A percentile compares a stretch with the other conserved stretches of the same genome.
These are phyloP conservation scores for Cosmorhoe ocellata DNA, from an alignment of 2,888 invertebrate species.

Conservation along the genomic window DNA sequence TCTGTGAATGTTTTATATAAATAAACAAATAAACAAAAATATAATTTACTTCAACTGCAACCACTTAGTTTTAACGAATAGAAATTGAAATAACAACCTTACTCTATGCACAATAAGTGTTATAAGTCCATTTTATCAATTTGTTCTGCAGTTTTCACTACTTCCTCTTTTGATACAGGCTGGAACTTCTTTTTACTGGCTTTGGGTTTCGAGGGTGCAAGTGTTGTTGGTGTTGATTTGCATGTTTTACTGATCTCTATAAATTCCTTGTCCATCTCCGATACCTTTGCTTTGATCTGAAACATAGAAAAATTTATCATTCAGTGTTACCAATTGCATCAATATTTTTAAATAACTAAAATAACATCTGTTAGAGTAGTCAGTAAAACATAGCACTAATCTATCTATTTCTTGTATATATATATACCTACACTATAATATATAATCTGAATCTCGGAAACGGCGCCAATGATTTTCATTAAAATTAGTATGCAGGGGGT, in stretches of 20 bases:
- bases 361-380: too few relatives aligned
- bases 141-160: conserved; percentile 56
- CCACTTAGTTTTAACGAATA: conserved; percentile 18
- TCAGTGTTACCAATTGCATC: too few relatives aligned
- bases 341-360: too few relatives aligned
- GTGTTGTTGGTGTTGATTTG: conserved; percentile 38
- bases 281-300: conserved; percentile 72
- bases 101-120: conserved; percentile 23
- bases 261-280: conserved; percentile 70
- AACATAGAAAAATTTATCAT: conserved; percentile 19
- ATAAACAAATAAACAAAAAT: too few relatives aligned
- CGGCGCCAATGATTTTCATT: too few relatives aligned
- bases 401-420: too few relatives aligned
- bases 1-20: too few relatives aligned
- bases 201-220: conserved; percentile 19
- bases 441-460: too few relatives aligned
- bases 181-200: conserved; percentile 48
- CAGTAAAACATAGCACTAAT: too few relatives aligned
- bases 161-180: conserved; percentile 63
- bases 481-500: too few relatives aligned
- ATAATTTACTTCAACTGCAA: not conserved
- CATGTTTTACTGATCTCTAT: conserved; percentile 61
- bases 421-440: too few relatives aligned
- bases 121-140: conserved; percentile 73
- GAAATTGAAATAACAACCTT: conserved; percentile 19